These are phyloP conservation scores for Pica pica DNA, from an alignment of 2,113 vertebrate species.

Conservation along the genomic window DNA sequence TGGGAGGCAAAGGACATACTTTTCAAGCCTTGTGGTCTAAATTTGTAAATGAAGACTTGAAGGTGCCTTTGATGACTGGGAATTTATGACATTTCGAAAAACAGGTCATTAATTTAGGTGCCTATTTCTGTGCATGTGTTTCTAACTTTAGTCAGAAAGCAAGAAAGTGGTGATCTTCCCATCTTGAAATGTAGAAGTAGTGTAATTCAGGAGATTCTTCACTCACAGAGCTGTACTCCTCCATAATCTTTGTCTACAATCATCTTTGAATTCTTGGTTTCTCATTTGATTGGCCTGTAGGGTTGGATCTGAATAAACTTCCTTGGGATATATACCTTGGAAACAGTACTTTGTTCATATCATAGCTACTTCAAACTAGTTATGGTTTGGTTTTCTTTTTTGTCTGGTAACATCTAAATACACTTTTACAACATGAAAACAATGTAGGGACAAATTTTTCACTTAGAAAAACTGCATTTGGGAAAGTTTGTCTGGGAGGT, in stretches of 20 bases:
- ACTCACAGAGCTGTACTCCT: not conserved
- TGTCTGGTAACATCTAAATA: not conserved
- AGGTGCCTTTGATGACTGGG: conserved; percentile 16
- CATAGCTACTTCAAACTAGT: not conserved
- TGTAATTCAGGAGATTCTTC: not conserved
- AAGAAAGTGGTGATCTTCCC: not conserved
- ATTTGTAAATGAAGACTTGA: not conserved
- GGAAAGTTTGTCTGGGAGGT: not conserved
- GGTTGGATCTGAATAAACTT: not conserved
- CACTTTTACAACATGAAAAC: not conserved
- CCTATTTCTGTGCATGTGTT: conserved; percentile 2
- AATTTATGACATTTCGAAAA: conserved; percentile 13
- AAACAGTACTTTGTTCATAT: not conserved
- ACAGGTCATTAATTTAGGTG: conserved; percentile 44
- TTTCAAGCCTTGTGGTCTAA: not conserved
- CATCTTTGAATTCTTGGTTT: not conserved
- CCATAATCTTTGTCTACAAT: not conserved
- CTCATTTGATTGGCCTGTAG: not conserved
- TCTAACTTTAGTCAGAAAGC: conserved; percentile 24
- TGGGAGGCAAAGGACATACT: not conserved
- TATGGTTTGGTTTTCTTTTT: not conserved
- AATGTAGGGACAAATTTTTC: not conserved
- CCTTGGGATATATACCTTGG: not conserved
- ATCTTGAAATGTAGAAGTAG: not conserved
- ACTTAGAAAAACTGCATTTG: not conserved